A percentile compares a stretch with the other conserved stretches of the same genome.
These are phyloP conservation scores for Heteropelma amictum DNA, from an alignment of 2,888 invertebrate species.

Conservation along the genomic window DNA sequence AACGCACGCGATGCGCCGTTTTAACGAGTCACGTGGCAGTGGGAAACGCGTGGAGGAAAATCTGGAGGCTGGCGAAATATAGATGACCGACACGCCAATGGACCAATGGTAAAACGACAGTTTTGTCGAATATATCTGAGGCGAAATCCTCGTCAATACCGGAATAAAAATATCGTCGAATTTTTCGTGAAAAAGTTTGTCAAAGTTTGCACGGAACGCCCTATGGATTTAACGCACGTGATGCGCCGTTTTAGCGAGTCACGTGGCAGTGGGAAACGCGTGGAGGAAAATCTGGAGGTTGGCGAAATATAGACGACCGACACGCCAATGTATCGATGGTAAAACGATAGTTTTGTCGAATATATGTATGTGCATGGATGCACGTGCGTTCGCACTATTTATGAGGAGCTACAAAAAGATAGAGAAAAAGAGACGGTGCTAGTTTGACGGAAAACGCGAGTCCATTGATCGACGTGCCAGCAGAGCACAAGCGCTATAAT, in stretches of 20 bases:
- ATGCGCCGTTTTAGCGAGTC: not conserved
- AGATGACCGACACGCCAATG: conserved; percentile 6
- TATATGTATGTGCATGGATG: not conserved
- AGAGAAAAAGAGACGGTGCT: conserved; percentile 12
- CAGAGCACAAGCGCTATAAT: conserved; percentile 29
- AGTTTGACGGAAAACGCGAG: conserved; percentile 42
- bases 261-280: not conserved
- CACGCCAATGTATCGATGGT: conserved; percentile 38
- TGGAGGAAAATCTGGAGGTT: conserved; percentile 5
- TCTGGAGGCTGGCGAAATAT: conserved; percentile 13
- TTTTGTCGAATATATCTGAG: conserved; percentile 2
- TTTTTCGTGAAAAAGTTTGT: no score
- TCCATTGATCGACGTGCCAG: conserved; percentile 53
- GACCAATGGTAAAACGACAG: conserved; percentile 40
- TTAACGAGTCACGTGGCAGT: no score
- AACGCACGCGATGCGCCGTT: not conserved
- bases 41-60: not conserved
- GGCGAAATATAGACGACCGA: conserved; percentile 7
- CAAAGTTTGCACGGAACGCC: not conserved
- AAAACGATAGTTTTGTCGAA: conserved; percentile 24
- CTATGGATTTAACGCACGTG: not conserved
- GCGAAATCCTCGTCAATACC: no score
- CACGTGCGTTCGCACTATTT: conserved; percentile 42
- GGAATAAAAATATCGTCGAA: no score
- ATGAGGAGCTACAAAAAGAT: not conserved